Conservation (phyloP, 2,888 invertebrate genomes). For the Belgica antarctica region DNA sequence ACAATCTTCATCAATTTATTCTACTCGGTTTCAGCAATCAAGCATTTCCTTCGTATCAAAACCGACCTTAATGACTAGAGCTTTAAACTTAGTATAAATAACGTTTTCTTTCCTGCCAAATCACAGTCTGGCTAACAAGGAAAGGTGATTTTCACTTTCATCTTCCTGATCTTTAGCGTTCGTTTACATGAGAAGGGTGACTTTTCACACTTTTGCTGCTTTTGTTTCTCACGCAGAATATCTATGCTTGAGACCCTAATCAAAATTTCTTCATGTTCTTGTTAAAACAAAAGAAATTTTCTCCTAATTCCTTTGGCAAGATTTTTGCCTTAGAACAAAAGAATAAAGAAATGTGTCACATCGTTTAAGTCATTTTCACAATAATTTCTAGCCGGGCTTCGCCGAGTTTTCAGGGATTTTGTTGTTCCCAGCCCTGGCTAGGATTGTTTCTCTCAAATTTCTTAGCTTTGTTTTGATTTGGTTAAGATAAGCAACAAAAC, state of each 20-base stretch:
- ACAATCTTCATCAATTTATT: no score
- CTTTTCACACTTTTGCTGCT: background rate
- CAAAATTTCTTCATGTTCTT: background rate
- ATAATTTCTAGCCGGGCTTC: background rate
- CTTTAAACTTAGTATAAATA: background rate
- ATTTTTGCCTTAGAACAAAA: constrained; percentile 15
- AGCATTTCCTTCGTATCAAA: no score
- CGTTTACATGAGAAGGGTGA: background rate
- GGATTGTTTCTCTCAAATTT: no score
- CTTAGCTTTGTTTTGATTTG: no score
- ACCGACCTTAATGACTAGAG: background rate
- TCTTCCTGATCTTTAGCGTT: no score
- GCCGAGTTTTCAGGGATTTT: background rate
- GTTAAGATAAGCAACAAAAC: background rate
- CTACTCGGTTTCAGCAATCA: no score
- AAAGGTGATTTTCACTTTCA: background rate
- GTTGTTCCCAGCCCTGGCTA: background rate
- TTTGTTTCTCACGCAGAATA: background rate
- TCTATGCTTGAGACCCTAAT: constrained; percentile 11
- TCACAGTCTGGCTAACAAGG: background rate
- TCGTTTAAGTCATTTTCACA: constrained; percentile 18
- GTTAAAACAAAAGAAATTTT: background rate
- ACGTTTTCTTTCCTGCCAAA: background rate
- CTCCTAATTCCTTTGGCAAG: background rate
- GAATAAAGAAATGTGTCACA: constrained; percentile 31